A percentile compares a stretch with the other conserved stretches of the same genome.
Conservation (phyloP, 2,113 vertebrate genomes). For the Hirundichthys speculiger region DNA sequence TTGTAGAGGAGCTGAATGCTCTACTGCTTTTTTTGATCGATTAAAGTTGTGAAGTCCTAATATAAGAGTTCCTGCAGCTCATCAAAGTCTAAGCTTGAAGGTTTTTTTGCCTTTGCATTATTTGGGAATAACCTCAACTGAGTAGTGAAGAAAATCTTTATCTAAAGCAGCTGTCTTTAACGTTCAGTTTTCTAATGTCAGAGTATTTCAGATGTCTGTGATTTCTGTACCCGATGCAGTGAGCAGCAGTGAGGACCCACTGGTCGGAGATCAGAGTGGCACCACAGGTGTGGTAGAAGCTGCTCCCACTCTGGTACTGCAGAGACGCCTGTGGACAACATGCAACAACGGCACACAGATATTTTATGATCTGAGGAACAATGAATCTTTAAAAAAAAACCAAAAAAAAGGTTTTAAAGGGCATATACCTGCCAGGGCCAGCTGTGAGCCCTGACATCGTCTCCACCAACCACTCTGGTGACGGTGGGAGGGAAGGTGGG, state of each 20-base stretch:
- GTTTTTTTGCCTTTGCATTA: no score
- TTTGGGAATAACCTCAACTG: no score
- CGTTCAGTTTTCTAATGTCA: no score
- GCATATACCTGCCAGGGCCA: conserved; percentile 83
- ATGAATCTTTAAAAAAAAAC: neutral
- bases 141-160: no score
- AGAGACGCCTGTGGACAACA: conserved; percentile 83
- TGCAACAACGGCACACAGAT: neutral
- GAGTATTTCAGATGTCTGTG: neutral
- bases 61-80: no score
- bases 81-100: no score
- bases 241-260: conserved; percentile 90
- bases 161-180: neutral
- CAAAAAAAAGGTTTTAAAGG: neutral
- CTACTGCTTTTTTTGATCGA: no score
- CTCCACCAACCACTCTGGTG: conserved; percentile 79
- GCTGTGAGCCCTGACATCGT: conserved; percentile 73
- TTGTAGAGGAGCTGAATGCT: no score
- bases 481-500: conserved; percentile 68
- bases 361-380: neutral
- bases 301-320: conserved; percentile 76
- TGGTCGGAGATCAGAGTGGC: conserved; percentile 82
- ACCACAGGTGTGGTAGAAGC: conserved; percentile 86
- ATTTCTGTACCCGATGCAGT: conserved; percentile 83
- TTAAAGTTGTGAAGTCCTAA: no score